Percentiles rank a stretch among this genome's conserved stretches.
Evolutionary conservation across 2,113 vertebrate species (phyloP).

Genomic region (Candoia aspera): DNA sequence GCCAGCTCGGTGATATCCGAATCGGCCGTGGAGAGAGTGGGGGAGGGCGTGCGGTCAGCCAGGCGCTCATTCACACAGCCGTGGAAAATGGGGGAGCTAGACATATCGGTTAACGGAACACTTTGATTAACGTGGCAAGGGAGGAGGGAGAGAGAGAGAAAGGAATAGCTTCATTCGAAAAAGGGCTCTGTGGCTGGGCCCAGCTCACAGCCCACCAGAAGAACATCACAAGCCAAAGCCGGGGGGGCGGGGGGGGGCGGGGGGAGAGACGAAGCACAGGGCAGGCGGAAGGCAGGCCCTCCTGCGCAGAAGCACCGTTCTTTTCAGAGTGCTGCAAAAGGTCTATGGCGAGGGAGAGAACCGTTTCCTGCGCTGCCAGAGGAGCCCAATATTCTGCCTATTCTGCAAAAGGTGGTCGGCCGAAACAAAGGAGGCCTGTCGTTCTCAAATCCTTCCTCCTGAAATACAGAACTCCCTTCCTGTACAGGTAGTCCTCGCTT

Average conservation of each 20-base stretch:
- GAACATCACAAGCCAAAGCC: constrained; percentile 42
- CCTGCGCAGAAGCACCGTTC: not conserved
- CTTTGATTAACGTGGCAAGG: constrained; percentile 65
- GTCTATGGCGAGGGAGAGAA: not conserved
- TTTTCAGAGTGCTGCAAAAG: not conserved
- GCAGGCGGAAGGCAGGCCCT: not conserved
- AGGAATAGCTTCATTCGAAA: constrained; percentile 59
- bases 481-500: too few relatives aligned
- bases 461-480: not conserved
- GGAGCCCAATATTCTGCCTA: not conserved
- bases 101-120: constrained; percentile 70
- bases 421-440: not conserved
- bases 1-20: constrained; percentile 99
- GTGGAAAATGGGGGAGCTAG: constrained; percentile 98
- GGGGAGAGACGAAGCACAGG: not conserved
- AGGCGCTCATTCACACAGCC: constrained; percentile 98
- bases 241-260: not conserved
- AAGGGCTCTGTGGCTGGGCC: constrained; percentile 37
- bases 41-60: constrained; percentile 97
- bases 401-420: not conserved
- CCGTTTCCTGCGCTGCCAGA: not conserved
- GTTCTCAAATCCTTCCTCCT: not conserved
- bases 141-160: constrained; percentile 60
- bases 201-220: constrained; percentile 50
- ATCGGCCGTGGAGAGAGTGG: constrained; percentile 98